Base-by-base conservation (phyloP, 2,113 vertebrate species). In the Copsychus sechellarum region DNA sequence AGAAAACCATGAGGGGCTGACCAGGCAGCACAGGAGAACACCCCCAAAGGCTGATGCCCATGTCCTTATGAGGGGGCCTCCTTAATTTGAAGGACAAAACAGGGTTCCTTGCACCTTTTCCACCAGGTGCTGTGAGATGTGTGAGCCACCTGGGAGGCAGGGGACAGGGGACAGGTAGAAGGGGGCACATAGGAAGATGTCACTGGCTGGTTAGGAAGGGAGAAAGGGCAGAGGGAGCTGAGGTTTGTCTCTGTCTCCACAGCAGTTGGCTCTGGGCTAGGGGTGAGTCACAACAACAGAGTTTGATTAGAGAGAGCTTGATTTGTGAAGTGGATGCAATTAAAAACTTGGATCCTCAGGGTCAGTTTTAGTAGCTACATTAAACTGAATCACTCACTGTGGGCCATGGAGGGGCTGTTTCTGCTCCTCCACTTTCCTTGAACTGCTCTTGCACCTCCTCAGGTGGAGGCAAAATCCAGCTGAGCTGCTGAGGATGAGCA, bases 321-420 rank as follows among this genome's bases (percentile, higher is more conserved):
- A 72, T 73, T 93, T 67, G 58, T 5, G 3, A 74, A 64, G 53
- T 10, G 28, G 31, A 51, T 76, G 65, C 65, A 91, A 60, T 91
- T 51, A 86, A 81, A 92, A 38, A 40, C 29, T 54, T 38, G 51
- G 69, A 67, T 87, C 64, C 64, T 91, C 47, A 53, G 64, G 36
- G 25, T 11, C 0, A 0, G 51, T 74, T 91, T 87, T 70, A 74
- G 65, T 12, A 57, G 38, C 42, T 8, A 1, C 1, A 3, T 74
- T 66, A 77, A 78, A 51, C 31, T 43, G 65, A 65, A 74, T 23
- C 47, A 84, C 51, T 81, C 73, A 40, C 51, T 26, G 9, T 34
- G 31, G 51, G 73, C 56, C 43, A 25, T 12, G 1, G 3, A 60
- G 50, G 29, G 16, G 42, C 53, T 95, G 28, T 50, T 79, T 69